Conservation (phyloP, 2,888 invertebrate genomes). For the Dynastes grantii region DNA sequence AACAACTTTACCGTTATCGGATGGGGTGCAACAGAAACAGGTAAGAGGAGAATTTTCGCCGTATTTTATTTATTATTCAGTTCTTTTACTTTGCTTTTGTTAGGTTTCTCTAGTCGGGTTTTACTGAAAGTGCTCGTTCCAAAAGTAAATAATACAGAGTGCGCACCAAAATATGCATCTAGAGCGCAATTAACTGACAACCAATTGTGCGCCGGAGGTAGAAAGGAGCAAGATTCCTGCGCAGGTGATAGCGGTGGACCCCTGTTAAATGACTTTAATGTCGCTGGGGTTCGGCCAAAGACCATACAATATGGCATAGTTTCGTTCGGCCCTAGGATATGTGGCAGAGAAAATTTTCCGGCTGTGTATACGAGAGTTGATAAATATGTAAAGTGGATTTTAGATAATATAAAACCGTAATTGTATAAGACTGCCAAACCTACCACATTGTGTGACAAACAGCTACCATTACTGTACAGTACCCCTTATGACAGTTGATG, state of each 20-base stretch:
- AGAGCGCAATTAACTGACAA: slow-evolving; percentile 58
- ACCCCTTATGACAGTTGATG: not conserved
- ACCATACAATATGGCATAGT: slow-evolving; percentile 74
- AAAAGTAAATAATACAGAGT: slow-evolving; percentile 62
- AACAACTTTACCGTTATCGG: slow-evolving; percentile 62
- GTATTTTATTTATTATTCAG: slow-evolving; percentile 6
- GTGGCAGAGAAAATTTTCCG: slow-evolving; percentile 74
- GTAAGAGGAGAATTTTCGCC: slow-evolving; percentile 3
- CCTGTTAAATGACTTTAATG: slow-evolving; percentile 61
- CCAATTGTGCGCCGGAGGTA: slow-evolving; percentile 80
- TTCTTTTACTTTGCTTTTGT: slow-evolving; percentile 1
- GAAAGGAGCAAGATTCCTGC: slow-evolving; percentile 76
- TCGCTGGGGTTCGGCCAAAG: slow-evolving; percentile 57
- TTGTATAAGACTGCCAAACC: slow-evolving; percentile 30
- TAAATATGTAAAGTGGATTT: slow-evolving; percentile 78
- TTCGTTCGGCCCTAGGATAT: slow-evolving; percentile 70
- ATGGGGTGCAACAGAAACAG: slow-evolving; percentile 75
- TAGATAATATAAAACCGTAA: slow-evolving; percentile 70
- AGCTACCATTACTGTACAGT: not conserved
- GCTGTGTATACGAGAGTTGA: slow-evolving; percentile 79
- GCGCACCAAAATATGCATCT: slow-evolving; percentile 55
- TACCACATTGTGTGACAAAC: not conserved
- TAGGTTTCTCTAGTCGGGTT: slow-evolving; percentile 51
- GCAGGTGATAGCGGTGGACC: slow-evolving; percentile 83
- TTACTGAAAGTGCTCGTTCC: slow-evolving; percentile 66